Evolutionary conservation across 2,797 vertebrate genomes (phyloP), one percentile per base, ranked within the genome.

Genomic region (Perodicticus potto): DNA sequence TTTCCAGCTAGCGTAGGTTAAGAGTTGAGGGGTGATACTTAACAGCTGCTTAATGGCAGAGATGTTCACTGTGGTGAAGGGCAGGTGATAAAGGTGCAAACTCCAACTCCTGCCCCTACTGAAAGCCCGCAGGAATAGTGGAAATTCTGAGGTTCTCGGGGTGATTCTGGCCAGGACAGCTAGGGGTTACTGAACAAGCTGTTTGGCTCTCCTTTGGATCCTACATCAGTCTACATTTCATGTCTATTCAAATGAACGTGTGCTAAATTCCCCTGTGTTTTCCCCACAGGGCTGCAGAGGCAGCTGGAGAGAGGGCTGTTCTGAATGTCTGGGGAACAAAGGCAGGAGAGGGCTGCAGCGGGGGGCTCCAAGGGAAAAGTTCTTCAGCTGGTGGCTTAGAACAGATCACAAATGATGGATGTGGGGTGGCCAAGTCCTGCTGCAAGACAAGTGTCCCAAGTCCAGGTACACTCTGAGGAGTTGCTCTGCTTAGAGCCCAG

Each of bases 101-200:
- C 16, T 7, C 43, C 16, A 19, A 45, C 22, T 59, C 43, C 32
- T 6, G 76, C n/a, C 23, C 13, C 76, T 22, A 14, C 23, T 0
- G 5, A 25, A 29, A 55, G 14, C 34, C 59, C 0, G 2, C 10
- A 70, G 72, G 23, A 40, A 25, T 0, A 7, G 29, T 2, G 2
- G 43, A 49, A 10, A 1, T 57, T 40, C 73, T 3, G 2, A 49
- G 7, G 11, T 3, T 40, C 76, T 67, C 2, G 0, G 23, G 25
- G 43, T 14, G 37, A 34, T 19, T 73, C 29, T n/a, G 63, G 55
- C 45, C 9, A 12, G 11, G 13, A 72, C 16, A 17, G 55, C 22
- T 49, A 32, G 32, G 2, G n/a, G 7, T 63, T 23, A 34, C 74
- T 19, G 32, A 20, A 25, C 8, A 1, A 23, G 34, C 32, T 1